Conservation (phyloP, 2,797 vertebrate genomes). For the Enteromius argenteus region DNA sequence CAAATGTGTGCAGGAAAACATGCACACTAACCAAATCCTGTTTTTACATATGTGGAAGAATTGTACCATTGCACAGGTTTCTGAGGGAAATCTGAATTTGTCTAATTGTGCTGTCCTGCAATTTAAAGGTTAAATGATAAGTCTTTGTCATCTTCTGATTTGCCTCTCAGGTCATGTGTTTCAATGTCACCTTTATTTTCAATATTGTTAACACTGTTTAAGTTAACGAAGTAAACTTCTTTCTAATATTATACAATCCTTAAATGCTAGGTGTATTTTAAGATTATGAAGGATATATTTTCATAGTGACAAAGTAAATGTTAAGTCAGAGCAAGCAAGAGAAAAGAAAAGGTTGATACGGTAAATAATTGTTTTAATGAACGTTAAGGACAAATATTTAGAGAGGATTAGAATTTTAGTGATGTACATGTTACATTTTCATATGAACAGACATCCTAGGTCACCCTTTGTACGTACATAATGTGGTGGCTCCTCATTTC, state of each 20-base stretch:
- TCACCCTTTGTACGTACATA: background rate
- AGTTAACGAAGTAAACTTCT: background rate
- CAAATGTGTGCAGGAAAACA: background rate
- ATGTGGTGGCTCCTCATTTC: too few relatives aligned
- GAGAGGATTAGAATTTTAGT: background rate
- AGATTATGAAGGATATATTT: background rate
- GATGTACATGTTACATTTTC: background rate
- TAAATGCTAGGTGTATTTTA: background rate
- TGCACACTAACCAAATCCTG: conserved; percentile 10
- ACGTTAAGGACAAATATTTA: background rate
- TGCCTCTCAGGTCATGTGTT: background rate
- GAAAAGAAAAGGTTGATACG: background rate
- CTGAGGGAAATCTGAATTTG: conserved; percentile 26
- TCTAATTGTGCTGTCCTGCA: background rate
- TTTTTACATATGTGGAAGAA: conserved; percentile 2
- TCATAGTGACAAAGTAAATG: background rate
- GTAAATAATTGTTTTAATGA: background rate
- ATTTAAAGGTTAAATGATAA: background rate
- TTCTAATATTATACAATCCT: background rate
- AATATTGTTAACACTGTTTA: background rate
- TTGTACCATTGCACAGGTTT: background rate
- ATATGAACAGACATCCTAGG: background rate
- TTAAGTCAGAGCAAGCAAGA: background rate
- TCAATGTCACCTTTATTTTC: background rate
- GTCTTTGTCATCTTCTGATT: conserved; percentile 10